Conservation (phyloP, 64 coral and sea anemone genomes). For the Pocillopora verrucosa region DNA sequence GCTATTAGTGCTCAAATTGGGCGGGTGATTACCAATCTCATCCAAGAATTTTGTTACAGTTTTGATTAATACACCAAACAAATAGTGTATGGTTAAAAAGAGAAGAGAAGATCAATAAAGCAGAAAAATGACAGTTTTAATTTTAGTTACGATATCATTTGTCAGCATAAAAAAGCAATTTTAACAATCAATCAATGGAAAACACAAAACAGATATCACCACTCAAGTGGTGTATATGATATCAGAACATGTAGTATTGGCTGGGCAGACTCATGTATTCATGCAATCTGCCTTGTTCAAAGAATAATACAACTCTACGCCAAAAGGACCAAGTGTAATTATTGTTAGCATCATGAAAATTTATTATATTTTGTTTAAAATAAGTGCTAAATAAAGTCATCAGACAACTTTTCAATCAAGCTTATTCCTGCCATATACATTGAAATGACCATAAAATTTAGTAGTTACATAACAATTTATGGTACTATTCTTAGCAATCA, state of each 20-base stretch:
- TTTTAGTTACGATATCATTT: not conserved
- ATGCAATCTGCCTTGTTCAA: conserved; percentile 28
- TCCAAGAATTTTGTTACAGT: not conserved
- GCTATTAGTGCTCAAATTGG: no score
- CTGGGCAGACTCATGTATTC: conserved; percentile 1
- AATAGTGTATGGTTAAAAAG: not conserved
- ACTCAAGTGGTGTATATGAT: conserved; percentile 4
- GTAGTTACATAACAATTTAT: no score
- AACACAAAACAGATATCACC: not conserved
- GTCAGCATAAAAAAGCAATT: not conserved
- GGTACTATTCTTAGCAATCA: no score
- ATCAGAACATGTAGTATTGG: conserved; percentile 17
- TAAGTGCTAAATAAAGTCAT: not conserved
- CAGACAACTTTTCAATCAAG: not conserved
- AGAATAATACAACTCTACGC: not conserved
- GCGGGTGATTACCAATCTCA: no score
- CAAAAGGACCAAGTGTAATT: not conserved
- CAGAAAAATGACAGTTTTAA: not conserved
- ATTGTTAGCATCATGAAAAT: not conserved
- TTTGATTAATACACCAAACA: not conserved
- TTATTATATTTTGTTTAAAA: not conserved
- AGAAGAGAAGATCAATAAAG: not conserved
- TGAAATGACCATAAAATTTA: not conserved
- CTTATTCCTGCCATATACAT: not conserved
- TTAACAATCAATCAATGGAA: not conserved